Percentiles rank a stretch among this genome's conserved stretches.
Evolutionary conservation across 2,797 vertebrate species (phyloP).

Genomic region (Aythya fuligula): DNA sequence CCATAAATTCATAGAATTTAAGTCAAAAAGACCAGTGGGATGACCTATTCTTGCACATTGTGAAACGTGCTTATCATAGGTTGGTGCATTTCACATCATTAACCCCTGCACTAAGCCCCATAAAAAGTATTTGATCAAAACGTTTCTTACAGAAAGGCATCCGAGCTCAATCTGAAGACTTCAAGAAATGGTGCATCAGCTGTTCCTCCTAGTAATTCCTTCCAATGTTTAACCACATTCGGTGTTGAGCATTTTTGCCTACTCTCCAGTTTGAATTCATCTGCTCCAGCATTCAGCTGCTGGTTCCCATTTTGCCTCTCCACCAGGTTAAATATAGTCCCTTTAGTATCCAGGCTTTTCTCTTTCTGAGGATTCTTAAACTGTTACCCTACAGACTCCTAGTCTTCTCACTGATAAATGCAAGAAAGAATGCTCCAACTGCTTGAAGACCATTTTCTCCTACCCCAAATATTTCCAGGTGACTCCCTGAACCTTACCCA

Average conservation of each 20-base stretch:
- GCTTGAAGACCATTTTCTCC: not conserved
- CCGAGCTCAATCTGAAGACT: not conserved
- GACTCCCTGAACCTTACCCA: not conserved
- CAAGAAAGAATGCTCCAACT: not conserved
- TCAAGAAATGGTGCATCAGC: not conserved
- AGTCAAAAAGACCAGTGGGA: conserved; percentile 1
- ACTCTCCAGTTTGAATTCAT: not conserved
- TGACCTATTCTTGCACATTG: conserved; percentile 51
- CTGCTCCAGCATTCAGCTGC: not conserved
- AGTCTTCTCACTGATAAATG: not conserved
- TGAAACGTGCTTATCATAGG: not conserved
- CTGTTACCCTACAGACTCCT: not conserved
- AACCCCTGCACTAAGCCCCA: conserved; percentile 1
- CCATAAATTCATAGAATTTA: conserved; percentile 21
- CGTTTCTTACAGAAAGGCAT: not conserved
- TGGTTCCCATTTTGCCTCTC: not conserved
- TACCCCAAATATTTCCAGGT: not conserved
- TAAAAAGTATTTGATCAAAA: conserved; percentile 25
- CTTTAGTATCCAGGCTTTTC: not conserved
- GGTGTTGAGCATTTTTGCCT: not conserved
- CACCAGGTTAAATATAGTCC: not conserved
- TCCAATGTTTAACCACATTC: not conserved
- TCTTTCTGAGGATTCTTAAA: not conserved
- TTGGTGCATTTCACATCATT: conserved; percentile 31
- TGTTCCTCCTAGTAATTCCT: not conserved